phyloP scores from a whole-genome alignment of 1,140 invertebrate genomes.

The Rhynchophorus ferrugineus region DNA sequence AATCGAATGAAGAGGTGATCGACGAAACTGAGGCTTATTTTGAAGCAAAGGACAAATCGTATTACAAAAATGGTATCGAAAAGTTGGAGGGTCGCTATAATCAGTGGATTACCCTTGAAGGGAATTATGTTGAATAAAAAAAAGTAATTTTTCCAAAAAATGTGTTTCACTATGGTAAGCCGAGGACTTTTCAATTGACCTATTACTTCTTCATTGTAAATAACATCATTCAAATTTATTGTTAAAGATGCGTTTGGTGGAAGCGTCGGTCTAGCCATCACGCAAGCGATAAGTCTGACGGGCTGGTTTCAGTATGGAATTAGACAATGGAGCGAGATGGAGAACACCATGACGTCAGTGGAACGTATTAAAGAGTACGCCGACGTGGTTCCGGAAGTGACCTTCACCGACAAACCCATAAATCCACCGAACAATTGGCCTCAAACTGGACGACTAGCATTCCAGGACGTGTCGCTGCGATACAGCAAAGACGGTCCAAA shows the following conservation, averaged over 20 bases:
- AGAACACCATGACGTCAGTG: conserved; percentile 74
- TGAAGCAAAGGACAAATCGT: too few relatives aligned
- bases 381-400: conserved; percentile 57
- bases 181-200: too few relatives aligned
- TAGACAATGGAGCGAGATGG: conserved; percentile 69
- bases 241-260: conserved; percentile 44
- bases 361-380: conserved; percentile 70
- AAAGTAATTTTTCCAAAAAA: too few relatives aligned
- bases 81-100: too few relatives aligned
- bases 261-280: conserved; percentile 69
- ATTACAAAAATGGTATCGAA: too few relatives aligned
- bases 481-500: conserved; percentile 58
- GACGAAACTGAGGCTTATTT: too few relatives aligned
- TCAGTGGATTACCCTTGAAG: too few relatives aligned
- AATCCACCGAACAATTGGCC: conserved; percentile 30
- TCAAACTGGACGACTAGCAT: conserved; percentile 23
- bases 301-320: conserved; percentile 78
- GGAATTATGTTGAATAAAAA: too few relatives aligned
- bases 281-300: conserved; percentile 67
- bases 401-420: conserved; percentile 37
- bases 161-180: too few relatives aligned
- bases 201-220: too few relatives aligned
- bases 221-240: not conserved
- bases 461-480: conserved; percentile 51
- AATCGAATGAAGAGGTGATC: too few relatives aligned